Percentiles rank a stretch among this genome's conserved stretches.
Evolutionary conservation across 1,140 invertebrate genomes (phyloP).

Genomic region (Tetramorium simillimum): DNA sequence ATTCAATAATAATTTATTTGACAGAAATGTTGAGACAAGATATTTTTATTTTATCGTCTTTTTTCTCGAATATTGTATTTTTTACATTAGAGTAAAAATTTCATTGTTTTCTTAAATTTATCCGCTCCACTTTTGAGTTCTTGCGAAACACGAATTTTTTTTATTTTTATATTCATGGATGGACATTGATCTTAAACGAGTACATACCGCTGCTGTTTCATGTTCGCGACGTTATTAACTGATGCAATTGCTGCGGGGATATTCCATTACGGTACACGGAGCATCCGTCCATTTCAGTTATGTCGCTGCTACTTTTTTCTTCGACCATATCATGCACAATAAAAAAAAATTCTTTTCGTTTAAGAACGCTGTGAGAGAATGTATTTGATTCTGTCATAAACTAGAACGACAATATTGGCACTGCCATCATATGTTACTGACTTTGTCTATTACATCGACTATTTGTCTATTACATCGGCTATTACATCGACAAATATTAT

Average conservation of each 20-base stretch:
- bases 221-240: conserved; percentile 49
- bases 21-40: background rate
- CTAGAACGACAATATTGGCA: conserved; percentile 23
- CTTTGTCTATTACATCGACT: background rate
- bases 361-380: background rate
- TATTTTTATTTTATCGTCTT: conserved; percentile 28
- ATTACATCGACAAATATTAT: conserved; percentile 7
- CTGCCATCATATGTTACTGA: background rate
- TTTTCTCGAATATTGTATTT: background rate
- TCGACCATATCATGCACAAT: background rate
- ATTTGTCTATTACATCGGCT: background rate
- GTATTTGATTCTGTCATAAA: conserved; percentile 8
- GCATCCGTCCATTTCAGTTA: background rate
- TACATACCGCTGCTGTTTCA: background rate
- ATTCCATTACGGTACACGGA: conserved; percentile 48
- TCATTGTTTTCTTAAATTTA: background rate
- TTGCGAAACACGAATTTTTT: background rate
- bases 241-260: conserved; percentile 42
- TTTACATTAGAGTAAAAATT: background rate
- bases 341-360: conserved; percentile 23
- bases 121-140: background rate
- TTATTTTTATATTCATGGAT: background rate
- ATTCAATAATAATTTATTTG: background rate
- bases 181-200: conserved; percentile 5
- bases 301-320: background rate